phyloP scores from a whole-genome alignment of 2,888 invertebrate species.

The Watsonalla binaria region DNA sequence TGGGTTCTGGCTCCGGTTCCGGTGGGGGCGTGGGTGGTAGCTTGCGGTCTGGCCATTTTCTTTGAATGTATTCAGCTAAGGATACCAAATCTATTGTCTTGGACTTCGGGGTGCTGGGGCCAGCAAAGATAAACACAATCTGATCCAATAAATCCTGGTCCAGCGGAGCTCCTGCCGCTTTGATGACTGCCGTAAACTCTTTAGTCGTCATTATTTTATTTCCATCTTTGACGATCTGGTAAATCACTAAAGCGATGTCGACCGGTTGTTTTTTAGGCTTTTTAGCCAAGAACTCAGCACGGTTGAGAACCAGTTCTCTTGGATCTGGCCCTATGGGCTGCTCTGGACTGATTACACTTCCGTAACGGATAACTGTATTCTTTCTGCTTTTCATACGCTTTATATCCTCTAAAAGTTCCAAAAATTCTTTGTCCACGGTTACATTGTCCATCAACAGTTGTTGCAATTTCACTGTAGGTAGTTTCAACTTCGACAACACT shows the following conservation, averaged over 20 bases:
- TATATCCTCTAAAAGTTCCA: conserved; percentile 24
- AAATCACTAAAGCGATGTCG: conserved; percentile 42
- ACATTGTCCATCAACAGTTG: conserved; percentile 34
- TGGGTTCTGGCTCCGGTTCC: conserved; percentile 25
- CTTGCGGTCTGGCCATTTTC: conserved; percentile 54
- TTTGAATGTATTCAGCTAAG: conserved; percentile 42
- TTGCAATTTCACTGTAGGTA: conserved; percentile 27
- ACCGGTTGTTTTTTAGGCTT: conserved; percentile 33
- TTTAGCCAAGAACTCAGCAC: conserved; percentile 41
- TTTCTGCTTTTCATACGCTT: conserved; percentile 28
- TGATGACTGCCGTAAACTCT: conserved; percentile 28
- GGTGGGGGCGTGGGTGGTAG: conserved; percentile 50
- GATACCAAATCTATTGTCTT: conserved; percentile 36
- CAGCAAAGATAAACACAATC: conserved; percentile 37
- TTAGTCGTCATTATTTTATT: conserved; percentile 26
- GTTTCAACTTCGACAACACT: conserved; percentile 23
- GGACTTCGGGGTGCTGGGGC: conserved; percentile 29
- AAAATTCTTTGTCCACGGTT: conserved; percentile 33
- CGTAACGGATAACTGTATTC: conserved; percentile 37
- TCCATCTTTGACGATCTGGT: conserved; percentile 40
- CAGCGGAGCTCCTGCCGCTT: conserved; percentile 23
- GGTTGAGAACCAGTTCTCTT: conserved; percentile 45
- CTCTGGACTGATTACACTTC: conserved; percentile 26
- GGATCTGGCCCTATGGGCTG: conserved; percentile 29
- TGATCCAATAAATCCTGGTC: conserved; percentile 42